phyloP scores from a whole-genome alignment of 1,140 invertebrate species.

The Pseudomyrmex pallidus region DNA sequence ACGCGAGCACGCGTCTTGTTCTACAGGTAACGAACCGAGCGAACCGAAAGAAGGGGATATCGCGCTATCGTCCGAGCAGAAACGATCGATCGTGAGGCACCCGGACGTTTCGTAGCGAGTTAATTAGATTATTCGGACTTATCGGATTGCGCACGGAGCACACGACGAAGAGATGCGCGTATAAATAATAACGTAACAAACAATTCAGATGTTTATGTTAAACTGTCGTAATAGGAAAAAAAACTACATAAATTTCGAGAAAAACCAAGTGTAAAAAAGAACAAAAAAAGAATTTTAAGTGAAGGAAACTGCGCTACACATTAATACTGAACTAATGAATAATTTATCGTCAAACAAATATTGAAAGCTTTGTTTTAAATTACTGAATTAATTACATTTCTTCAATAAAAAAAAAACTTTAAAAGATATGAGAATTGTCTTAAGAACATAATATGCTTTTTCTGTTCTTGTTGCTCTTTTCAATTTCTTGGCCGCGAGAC shows the following conservation, averaged over 20 bases:
- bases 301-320: no score
- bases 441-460: not conserved
- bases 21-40: slow-evolving; percentile 34
- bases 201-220: slow-evolving; percentile 1
- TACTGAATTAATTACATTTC: not conserved
- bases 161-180: not conserved
- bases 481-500: slow-evolving; percentile 19
- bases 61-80: slow-evolving; percentile 17
- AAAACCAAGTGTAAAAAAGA: not conserved
- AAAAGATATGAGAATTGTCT: slow-evolving; percentile 16
- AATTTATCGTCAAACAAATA: no score
- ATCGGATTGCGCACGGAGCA: not conserved
- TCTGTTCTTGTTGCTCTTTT: slow-evolving; percentile 35
- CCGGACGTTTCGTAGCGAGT: slow-evolving; percentile 20
- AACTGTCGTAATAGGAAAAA: not conserved
- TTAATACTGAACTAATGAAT: no score
- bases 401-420: not conserved
- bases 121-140: slow-evolving; percentile 43
- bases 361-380: no score
- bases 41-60: not conserved
- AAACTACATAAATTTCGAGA: no score
- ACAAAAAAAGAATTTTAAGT: no score
- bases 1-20: slow-evolving; percentile 49
- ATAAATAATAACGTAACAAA: not conserved
- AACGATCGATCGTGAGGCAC: slow-evolving; percentile 35